phyloP scores from a whole-genome alignment of 35 echinoderm and acorn worm species.

The Anneissia japonica region DNA sequence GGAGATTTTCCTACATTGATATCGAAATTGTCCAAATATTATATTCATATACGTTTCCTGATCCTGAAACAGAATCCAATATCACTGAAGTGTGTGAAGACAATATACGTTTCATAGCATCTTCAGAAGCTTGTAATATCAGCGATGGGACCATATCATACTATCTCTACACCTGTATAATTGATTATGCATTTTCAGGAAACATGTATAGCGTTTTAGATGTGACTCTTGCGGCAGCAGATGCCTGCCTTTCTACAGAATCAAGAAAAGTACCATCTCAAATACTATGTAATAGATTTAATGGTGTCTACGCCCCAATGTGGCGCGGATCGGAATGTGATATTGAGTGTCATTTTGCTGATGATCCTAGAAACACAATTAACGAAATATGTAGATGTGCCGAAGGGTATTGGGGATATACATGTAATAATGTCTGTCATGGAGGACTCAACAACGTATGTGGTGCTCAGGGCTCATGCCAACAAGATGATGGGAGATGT shows the following conservation, averaged over 20 bases:
- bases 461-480: constrained; percentile 56
- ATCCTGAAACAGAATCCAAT: background rate
- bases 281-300: constrained; percentile 43
- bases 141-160: constrained; percentile 1
- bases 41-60: constrained; percentile 28
- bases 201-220: constrained; percentile 40
- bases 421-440: constrained; percentile 36
- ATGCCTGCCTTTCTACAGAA: constrained; percentile 36
- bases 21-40: constrained; percentile 10
- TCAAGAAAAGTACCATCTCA: constrained; percentile 46
- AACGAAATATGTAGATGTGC: constrained; percentile 38
- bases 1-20: constrained; percentile 57
- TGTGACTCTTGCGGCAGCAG: constrained; percentile 43
- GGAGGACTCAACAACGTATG: constrained; percentile 53
- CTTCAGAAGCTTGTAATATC: background rate
- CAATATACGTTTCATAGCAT: background rate
- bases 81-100: background rate
- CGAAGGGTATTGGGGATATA: constrained; percentile 58
- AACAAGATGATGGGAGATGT: constrained; percentile 35
- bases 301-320: constrained; percentile 49
- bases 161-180: constrained; percentile 39
- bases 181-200: constrained; percentile 51
- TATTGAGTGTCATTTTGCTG: constrained; percentile 48
- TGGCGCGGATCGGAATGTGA: constrained; percentile 56
- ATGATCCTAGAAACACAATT: background rate